Evolutionary conservation across 2,888 invertebrate species (phyloP), one percentile per base, ranked within the genome.

Genomic region (Morpho helenor): DNA sequence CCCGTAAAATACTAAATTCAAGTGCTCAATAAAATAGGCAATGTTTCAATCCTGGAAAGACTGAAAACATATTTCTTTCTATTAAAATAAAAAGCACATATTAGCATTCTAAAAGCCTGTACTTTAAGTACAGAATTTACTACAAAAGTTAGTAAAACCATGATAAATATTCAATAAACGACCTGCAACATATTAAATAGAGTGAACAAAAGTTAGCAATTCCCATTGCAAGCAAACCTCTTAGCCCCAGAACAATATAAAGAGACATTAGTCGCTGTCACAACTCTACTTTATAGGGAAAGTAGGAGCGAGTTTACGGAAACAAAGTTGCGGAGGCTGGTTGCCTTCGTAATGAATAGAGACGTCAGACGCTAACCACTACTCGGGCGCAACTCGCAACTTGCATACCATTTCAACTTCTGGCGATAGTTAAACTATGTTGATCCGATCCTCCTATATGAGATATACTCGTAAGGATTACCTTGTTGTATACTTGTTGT

Each of bases 191-290:
- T 81, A 80, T 82, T 76, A 82, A 75, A 80, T 75, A 77, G 73
- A 77, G 71, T 60, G 71, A 74, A 79, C 77, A 78, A 84, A 85
- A 87, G 85, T 88, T 87, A 80, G 76, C 80, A 85, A 86, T 87
- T 85, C 86, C 84, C 84, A 80, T 83, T 80, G 74, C 80, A 85
- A 82, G 79, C 84, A 86, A 87, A 83, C 87, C 87, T 87, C 89
- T 87, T 87, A 87, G 84, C 86, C 88, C 88, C 88, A 80, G 85
- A 84, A 88, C 88, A 90, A 88, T 88, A 89, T 87, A 87, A 84
- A 83, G 82, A 80, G 84, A 85, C 87, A 88, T 89, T 88, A 87
- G 85, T 90, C 87, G 82, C 83, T 87, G 89, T 87, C 90, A 87
- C 85, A 87, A 84, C 79, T 87, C 81, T 85, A 86, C 81, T 88